phyloP scores from a whole-genome alignment of 2,888 invertebrate species.

The Cordilura impudica region DNA sequence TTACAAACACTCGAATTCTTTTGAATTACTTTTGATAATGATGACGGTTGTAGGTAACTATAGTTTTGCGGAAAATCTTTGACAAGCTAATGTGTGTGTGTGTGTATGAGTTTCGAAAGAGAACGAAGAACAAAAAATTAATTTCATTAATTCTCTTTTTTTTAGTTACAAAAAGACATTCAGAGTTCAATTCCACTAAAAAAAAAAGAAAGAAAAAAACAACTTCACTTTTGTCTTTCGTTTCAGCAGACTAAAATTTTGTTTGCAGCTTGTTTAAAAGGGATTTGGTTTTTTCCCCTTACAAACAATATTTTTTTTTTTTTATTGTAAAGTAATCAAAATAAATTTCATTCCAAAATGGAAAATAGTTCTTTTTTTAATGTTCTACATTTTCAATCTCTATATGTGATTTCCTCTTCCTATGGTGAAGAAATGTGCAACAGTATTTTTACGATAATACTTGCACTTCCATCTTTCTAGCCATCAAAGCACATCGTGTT shows the following conservation, averaged over 20 bases:
- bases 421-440: slow-evolving; percentile 28
- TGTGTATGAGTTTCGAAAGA: not conserved
- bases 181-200: not conserved
- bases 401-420: slow-evolving; percentile 26
- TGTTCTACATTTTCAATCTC: slow-evolving; percentile 20
- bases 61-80: not conserved
- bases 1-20: not conserved
- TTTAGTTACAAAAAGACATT: not conserved
- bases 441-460: slow-evolving; percentile 45
- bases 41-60: not conserved
- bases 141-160: slow-evolving; percentile 43
- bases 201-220: not conserved
- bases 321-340: slow-evolving; percentile 45
- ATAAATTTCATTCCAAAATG: slow-evolving; percentile 46
- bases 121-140: slow-evolving; percentile 9
- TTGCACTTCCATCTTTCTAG: not conserved
- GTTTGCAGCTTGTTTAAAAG: not conserved
- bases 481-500: slow-evolving; percentile 29
- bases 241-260: not conserved
- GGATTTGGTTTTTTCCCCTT: not conserved
- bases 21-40: slow-evolving; percentile 30
- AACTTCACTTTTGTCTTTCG: not conserved
- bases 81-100: not conserved
- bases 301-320: not conserved
- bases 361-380: slow-evolving; percentile 25